Conservation (phyloP, 2,797 vertebrate genomes). For the Sphaeramia orbicularis region DNA sequence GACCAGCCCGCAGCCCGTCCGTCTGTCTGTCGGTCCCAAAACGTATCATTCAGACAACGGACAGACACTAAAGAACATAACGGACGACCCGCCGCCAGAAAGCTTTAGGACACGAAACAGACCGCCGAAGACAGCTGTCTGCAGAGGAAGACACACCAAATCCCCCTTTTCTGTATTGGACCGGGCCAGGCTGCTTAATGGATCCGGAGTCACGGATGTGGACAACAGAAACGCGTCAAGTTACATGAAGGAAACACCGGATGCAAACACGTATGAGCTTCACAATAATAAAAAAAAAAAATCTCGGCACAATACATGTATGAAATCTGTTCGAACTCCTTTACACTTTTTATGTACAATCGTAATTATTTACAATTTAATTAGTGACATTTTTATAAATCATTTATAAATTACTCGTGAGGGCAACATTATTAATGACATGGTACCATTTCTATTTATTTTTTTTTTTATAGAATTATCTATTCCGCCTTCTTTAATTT, state of each 20-base stretch:
- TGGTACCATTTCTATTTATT: too few relatives aligned
- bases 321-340: too few relatives aligned
- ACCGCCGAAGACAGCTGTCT: slow-evolving; percentile 39
- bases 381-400: too few relatives aligned
- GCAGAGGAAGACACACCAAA: slow-evolving; percentile 10
- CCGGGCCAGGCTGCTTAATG: slow-evolving; percentile 69
- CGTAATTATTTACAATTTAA: too few relatives aligned
- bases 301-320: not conserved
- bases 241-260: not conserved
- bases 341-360: too few relatives aligned
- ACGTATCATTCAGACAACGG: slow-evolving; percentile 13
- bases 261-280: slow-evolving; percentile 1
- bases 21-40: slow-evolving; percentile 25
- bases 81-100: fast-evolving
- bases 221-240: not conserved
- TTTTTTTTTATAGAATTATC: too few relatives aligned
- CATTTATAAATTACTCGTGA: too few relatives aligned
- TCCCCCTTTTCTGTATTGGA: slow-evolving; percentile 26
- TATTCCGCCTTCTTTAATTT: too few relatives aligned
- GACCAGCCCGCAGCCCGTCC: slow-evolving; percentile 27
- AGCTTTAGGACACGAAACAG: not conserved
- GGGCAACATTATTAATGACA: too few relatives aligned
- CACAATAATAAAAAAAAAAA: slow-evolving; percentile 62
- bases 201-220: slow-evolving; percentile 60
- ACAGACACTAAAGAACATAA: not conserved